phyloP scores from a whole-genome alignment of 1,140 invertebrate species.

The Manduca sexta region DNA sequence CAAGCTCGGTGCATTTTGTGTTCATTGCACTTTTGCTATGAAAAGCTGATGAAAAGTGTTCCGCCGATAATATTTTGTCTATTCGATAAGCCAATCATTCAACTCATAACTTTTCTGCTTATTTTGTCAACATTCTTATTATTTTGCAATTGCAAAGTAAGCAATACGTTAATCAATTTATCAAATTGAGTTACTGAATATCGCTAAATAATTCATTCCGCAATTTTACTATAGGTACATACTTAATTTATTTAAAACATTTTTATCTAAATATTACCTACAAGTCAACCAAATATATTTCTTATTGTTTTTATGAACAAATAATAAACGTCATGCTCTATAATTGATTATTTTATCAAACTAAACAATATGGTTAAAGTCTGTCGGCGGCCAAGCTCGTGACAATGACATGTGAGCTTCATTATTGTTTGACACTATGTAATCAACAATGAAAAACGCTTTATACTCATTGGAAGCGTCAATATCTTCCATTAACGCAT shows the following conservation, averaged over 20 bases:
- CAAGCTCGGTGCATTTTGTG: conserved; percentile 64
- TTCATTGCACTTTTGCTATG: conserved; percentile 50
- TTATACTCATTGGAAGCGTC: conserved; percentile 66
- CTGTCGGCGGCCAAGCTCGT: conserved; percentile 45
- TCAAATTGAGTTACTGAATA: too few species aligned
- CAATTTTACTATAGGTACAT: too few species aligned
- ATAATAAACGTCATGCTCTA: too few species aligned
- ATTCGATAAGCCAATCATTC: too few species aligned
- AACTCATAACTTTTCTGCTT: too few species aligned
- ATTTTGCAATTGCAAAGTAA: too few species aligned
- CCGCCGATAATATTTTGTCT: too few species aligned
- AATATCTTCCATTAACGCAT: conserved; percentile 66
- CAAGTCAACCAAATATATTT: conserved; percentile 12
- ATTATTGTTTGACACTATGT: conserved; percentile 34
- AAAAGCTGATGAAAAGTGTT: conserved; percentile 40
- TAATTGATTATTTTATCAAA: not conserved
- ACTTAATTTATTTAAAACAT: too few species aligned
- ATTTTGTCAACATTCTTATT: too few species aligned
- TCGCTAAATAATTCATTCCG: too few species aligned
- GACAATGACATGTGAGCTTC: conserved; percentile 51
- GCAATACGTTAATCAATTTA: too few species aligned
- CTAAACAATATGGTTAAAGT: not conserved
- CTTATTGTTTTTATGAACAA: not conserved
- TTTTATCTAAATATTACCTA: too few species aligned
- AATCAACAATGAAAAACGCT: conserved; percentile 37